Base-by-base conservation (phyloP, 2,113 vertebrate genomes). In the Sebastes schlegelii region DNA sequence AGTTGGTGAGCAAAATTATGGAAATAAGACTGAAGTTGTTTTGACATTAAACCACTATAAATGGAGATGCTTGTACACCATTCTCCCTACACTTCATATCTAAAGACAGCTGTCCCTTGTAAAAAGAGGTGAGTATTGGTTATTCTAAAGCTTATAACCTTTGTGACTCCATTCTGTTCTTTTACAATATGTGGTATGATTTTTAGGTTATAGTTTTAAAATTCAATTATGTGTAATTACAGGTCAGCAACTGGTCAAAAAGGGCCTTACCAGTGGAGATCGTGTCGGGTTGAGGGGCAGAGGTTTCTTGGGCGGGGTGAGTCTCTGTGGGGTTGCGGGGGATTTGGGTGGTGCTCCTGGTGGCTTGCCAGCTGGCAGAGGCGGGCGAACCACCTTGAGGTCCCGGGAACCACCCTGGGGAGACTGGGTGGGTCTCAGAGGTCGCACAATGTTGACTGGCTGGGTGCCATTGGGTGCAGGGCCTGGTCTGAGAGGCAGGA, bases 291-390 rank as follows among this genome's bases (percentile, higher is more conserved):
- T 96, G 78, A 95, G 94, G 14, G 97, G 97, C 23, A 97, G 95
- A 6, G 97, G 97, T 42, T 96, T 98, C 95, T 92, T 96, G 0
- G 97, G 97, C 0, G 97, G 95, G 0, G 92, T 96, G 12, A 96
- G 93, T 79, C 96, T 96, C 64, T 86, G 89, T 14, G 92, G 89
- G 1, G 88, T 77, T 2, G 46, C 0, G 0, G 94, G 91, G 0
- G 94, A 93, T 61, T 92, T 95, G 69, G 82, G 72, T 23, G 83
- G 84, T 0, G 92, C 93, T 0, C 88, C 83, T 8, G 92, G 88
- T 1, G 95, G 93, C 72, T 87, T 95, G 58, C 84, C 77, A 16
- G 86, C 52, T 14, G 93, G 93, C 6, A 94, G 66, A 23, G 90
- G 91, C 1, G 95, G 96, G 34, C 95, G 90, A 6, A 86, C 78